A percentile compares a stretch with the other conserved stretches of the same genome.
phyloP scores from a whole-genome alignment of 1,140 invertebrate species.

The Megalopta genalis region DNA sequence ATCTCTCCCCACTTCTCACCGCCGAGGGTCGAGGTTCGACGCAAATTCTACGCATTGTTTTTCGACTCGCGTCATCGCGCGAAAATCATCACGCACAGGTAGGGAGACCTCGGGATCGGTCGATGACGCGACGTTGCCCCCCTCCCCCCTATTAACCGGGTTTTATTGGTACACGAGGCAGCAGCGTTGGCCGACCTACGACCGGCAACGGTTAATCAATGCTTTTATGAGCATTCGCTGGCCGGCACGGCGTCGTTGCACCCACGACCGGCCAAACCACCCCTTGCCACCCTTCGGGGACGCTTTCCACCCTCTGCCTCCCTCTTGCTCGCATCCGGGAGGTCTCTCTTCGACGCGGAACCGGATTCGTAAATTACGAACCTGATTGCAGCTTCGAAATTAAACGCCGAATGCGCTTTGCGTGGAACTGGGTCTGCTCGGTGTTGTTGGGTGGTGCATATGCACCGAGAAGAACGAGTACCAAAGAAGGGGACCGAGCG shows the following conservation, averaged over 20 bases:
- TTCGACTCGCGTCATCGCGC: neutral
- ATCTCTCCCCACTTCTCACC: no score
- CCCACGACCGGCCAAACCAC: slow-evolving; percentile 52
- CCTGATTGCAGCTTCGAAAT: no score
- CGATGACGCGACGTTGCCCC: slow-evolving; percentile 51
- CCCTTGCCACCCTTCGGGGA: slow-evolving; percentile 35
- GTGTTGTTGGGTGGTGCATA: no score
- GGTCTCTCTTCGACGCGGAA: no score
- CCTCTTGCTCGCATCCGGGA: slow-evolving; percentile 38
- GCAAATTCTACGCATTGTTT: no score
- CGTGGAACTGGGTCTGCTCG: no score
- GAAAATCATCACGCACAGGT: slow-evolving; percentile 45
- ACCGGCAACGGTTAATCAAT: slow-evolving; percentile 77
- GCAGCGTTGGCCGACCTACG: slow-evolving; percentile 65
- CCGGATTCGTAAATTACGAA: no score
- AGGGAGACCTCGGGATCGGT: slow-evolving; percentile 20
- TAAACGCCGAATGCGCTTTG: no score
- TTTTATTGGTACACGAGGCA: slow-evolving; percentile 65
- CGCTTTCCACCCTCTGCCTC: slow-evolving; percentile 5
- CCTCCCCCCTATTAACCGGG: slow-evolving; percentile 64
- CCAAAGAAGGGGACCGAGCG: no score
- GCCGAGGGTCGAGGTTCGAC: no score
- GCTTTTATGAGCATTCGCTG: slow-evolving; percentile 75
- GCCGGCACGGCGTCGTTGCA: slow-evolving; percentile 58
- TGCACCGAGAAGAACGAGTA: no score